Evolutionary conservation across 2,797 vertebrate genomes (phyloP).

Genomic region (Pelobates cultripes): DNA sequence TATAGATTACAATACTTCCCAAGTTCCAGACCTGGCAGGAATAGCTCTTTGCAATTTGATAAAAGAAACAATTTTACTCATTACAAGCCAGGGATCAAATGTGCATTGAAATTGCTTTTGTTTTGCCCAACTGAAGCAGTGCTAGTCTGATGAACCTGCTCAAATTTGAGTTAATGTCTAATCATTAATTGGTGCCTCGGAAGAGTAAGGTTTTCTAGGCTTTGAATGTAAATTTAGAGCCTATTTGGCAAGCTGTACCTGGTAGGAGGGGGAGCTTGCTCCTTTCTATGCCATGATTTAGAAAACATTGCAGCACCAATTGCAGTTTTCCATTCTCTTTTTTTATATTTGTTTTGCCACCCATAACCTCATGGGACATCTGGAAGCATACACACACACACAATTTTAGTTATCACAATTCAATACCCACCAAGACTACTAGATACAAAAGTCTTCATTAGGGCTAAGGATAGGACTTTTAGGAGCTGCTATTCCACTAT

Average conservation of each 20-base stretch:
- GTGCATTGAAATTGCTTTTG: conserved; percentile 55
- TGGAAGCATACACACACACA: too few species aligned
- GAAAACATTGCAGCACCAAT: too few species aligned
- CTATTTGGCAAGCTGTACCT: neutral
- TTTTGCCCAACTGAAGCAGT: conserved; percentile 31
- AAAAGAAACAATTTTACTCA: conserved; percentile 21
- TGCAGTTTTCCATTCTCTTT: too few species aligned
- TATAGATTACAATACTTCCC: neutral
- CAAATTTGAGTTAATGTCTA: conserved; percentile 10
- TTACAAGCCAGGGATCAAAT: conserved; percentile 23
- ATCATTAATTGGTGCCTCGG: neutral
- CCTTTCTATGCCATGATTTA: too few species aligned
- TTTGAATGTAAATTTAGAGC: neutral
- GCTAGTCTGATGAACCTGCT: conserved; percentile 11
- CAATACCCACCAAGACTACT: too few species aligned
- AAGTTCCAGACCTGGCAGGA: neutral
- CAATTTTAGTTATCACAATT: too few species aligned
- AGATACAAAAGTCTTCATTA: too few species aligned
- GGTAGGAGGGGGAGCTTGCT: too few species aligned
- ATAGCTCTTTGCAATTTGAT: conserved; percentile 29
- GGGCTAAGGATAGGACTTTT: too few species aligned
- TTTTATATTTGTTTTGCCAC: too few species aligned
- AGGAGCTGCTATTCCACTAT: too few species aligned
- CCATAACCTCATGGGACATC: too few species aligned
- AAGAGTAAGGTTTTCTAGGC: neutral